Evolutionary conservation across 2,797 vertebrate species (phyloP), one percentile per base, ranked within the genome.

Genomic region (Morelia viridis): DNA sequence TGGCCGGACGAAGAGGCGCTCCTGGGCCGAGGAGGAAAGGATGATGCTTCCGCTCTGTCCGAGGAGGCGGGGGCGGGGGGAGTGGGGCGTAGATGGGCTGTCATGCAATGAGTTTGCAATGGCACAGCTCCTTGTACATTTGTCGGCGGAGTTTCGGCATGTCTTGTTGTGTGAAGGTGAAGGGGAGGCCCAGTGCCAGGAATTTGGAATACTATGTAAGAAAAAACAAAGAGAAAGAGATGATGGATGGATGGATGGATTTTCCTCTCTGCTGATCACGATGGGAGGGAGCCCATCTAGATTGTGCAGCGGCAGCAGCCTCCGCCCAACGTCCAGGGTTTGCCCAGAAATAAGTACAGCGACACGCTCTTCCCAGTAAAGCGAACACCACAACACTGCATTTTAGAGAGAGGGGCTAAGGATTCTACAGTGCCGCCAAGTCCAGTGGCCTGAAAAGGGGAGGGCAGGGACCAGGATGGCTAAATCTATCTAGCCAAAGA

Each of bases 61-160:
- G 5, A 41, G 61, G 31, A 3, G 0, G 57, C n/a, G n/a, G n/a
- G 2, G 11, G 31, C 1, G 5, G n/a, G 3, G 85, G 17, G 15
- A 22, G 83, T 11, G 88, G 85, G 17, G 5, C 22, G 91, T 26
- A 24, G 46, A 53, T 3, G 26, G 17, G 26, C 22, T 9, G 65
- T 99, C 98, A 99, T 98, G 98, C 98, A 92, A 97, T 98, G 94
- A 99, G 98, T 97, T 99, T 98, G 98, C 99, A 98, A 97, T 99
- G 98, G 97, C 99, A 99, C 88, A 99, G 98, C 98, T 99, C 99
- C 98, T 99, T 99, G 98, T 99, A 99, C 98, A 99, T 99, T 94
- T 98, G 98, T 94, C 98, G 98, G 68, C 99, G 97, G 93, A 99
- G 98, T 91, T 98, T 98, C 68, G 99, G 99, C 99, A 99, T 99